These are phyloP conservation scores for Crotalus viridis DNA, from an alignment of 2,113 vertebrate genomes.

Conservation along the genomic window DNA sequence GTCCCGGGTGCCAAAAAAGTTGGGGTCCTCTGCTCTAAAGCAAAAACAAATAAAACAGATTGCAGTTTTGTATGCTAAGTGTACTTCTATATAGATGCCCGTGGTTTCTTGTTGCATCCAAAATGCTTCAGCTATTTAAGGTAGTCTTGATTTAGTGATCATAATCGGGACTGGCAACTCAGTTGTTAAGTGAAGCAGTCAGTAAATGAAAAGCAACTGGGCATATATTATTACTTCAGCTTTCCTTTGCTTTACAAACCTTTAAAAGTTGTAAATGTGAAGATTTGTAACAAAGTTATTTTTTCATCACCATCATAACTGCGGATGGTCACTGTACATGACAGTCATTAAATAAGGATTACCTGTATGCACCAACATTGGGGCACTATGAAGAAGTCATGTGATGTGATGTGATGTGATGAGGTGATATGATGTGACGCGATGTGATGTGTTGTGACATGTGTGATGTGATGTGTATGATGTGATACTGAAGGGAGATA, in stretches of 20 bases:
- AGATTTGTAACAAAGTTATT: background rate
- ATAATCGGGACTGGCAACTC: background rate
- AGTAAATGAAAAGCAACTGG: background rate
- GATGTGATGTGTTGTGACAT: background rate
- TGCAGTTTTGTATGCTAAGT: background rate
- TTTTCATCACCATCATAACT: background rate
- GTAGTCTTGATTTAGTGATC: background rate
- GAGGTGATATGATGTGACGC: too few species aligned
- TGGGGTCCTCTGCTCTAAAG: too few species aligned
- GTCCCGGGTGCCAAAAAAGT: too few species aligned
- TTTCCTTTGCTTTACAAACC: background rate
- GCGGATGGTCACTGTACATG: background rate
- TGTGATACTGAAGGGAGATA: background rate
- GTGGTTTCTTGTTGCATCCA: background rate
- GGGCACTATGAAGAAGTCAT: background rate
- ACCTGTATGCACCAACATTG: background rate
- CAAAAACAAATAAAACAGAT: background rate
- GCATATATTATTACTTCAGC: background rate
- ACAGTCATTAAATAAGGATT: background rate
- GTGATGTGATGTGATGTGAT: too few species aligned
- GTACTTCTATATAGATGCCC: background rate
- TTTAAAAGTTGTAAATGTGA: background rate
- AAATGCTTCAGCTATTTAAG: background rate
- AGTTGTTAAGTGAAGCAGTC: background rate
- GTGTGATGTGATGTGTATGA: background rate